These are phyloP conservation scores for Microtus oregoni DNA, from an alignment of 2,113 vertebrate genomes.

Conservation along the genomic window DNA sequence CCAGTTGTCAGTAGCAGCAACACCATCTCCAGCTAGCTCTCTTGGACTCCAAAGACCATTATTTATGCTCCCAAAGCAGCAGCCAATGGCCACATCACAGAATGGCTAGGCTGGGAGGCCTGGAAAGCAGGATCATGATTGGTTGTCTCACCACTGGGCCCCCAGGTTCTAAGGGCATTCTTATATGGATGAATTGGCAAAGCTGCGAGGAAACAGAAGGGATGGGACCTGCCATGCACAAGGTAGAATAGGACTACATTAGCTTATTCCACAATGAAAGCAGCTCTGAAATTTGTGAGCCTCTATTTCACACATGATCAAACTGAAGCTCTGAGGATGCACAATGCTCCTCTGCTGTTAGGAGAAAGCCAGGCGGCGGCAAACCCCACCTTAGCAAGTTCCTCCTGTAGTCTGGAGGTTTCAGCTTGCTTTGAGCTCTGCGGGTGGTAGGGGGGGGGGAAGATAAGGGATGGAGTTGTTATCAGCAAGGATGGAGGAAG, in stretches of 20 bases:
- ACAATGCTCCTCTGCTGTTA: slow-evolving; percentile 18
- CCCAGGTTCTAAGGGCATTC: slow-evolving; percentile 19
- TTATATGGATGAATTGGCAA: slow-evolving; percentile 38
- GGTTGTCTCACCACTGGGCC: neutral
- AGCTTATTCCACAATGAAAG: slow-evolving; percentile 40
- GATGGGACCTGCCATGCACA: neutral
- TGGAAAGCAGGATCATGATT: slow-evolving; percentile 13
- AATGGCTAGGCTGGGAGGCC: neutral
- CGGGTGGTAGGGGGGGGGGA: neutral
- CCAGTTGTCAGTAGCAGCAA: neutral
- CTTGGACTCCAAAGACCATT: slow-evolving; percentile 9
- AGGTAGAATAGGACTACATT: slow-evolving; percentile 10
- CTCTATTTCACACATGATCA: slow-evolving; percentile 53
- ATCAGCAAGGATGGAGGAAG: slow-evolving; percentile 21
- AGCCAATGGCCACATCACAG: neutral
- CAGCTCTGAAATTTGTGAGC: slow-evolving; percentile 37
- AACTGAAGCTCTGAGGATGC: neutral
- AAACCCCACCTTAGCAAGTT: slow-evolving; percentile 88
- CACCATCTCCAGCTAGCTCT: slow-evolving; percentile 16
- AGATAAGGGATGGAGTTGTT: neutral
- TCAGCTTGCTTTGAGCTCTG: slow-evolving; percentile 90
- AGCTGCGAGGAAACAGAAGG: slow-evolving; percentile 2
- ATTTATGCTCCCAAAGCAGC: neutral
- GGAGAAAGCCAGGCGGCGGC: neutral
- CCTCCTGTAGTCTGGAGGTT: slow-evolving; percentile 89